A percentile compares a stretch with the other conserved stretches of the same genome.
These are phyloP conservation scores for Adineta ricciae DNA, from an alignment of 2,888 invertebrate species.

Conservation along the genomic window DNA sequence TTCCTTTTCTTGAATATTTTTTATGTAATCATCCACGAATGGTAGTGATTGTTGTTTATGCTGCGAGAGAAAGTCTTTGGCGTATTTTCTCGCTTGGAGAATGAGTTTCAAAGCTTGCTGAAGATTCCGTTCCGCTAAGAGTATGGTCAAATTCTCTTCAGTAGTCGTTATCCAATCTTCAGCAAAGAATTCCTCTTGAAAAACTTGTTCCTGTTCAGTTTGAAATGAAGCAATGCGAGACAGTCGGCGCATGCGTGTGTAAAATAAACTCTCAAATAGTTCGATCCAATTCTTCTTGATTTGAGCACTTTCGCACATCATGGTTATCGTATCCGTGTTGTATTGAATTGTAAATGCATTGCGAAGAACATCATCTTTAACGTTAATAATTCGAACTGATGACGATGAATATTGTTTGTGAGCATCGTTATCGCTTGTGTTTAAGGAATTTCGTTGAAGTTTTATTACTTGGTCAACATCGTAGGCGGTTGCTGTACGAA, in stretches of 20 bases:
- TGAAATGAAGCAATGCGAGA: neutral
- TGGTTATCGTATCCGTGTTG: neutral
- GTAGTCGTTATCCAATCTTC: neutral
- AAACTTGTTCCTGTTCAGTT: neutral
- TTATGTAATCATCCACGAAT: neutral
- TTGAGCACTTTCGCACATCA: neutral
- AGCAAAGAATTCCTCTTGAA: neutral
- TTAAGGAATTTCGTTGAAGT: neutral
- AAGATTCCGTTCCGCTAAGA: neutral
- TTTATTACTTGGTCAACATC: neutral
- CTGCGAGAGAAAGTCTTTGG: neutral
- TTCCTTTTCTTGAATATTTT: neutral
- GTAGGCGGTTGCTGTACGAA: neutral
- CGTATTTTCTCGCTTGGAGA: neutral
- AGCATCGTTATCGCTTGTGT: neutral
- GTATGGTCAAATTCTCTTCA: neutral
- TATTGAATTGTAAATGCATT: neutral
- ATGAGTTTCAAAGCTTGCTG: neutral
- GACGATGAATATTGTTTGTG: neutral
- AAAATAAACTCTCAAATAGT: neutral
- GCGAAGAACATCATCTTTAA: neutral
- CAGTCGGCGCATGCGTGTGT: neutral
- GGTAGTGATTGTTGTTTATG: neutral
- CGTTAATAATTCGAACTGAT: neutral
- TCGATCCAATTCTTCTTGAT: neutral